These are phyloP conservation scores for Drosophila pectinifera DNA, from an alignment of 1,140 invertebrate species.

Conservation along the genomic window DNA sequence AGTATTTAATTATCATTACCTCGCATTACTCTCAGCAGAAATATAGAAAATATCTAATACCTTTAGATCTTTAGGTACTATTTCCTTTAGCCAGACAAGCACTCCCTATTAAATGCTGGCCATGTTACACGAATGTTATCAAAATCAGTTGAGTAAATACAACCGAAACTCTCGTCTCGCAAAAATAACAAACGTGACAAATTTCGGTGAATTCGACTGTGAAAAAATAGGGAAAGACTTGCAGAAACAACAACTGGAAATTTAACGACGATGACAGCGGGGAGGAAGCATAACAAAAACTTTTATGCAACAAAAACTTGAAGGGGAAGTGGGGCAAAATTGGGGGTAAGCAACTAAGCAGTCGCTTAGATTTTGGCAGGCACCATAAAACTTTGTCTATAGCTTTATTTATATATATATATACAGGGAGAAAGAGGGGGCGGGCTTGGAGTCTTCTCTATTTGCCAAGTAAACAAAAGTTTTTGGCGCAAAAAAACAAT, in stretches of 20 bases:
- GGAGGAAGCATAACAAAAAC: constrained; percentile 69
- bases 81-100: constrained; percentile 5
- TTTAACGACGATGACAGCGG: constrained; percentile 26
- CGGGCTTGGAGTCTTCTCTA: constrained; percentile 42
- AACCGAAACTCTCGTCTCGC: constrained; percentile 58
- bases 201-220: constrained; percentile 84
- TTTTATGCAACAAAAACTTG: constrained; percentile 75
- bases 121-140: constrained; percentile 84
- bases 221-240: constrained; percentile 58
- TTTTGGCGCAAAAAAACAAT: constrained; percentile 79
- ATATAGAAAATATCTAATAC: not conserved
- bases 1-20: not conserved
- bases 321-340: constrained; percentile 22
- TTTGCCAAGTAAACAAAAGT: constrained; percentile 80
- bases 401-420: constrained; percentile 16
- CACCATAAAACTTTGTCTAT: constrained; percentile 30
- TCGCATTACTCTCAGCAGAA: too few species aligned
- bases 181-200: constrained; percentile 85
- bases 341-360: constrained; percentile 43
- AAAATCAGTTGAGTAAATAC: constrained; percentile 85
- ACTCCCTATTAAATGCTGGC: constrained; percentile 71
- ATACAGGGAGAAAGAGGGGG: not conserved
- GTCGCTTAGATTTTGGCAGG: constrained; percentile 61
- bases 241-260: constrained; percentile 24
- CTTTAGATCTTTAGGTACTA: not conserved